Evolutionary conservation across 2,888 invertebrate species (phyloP), one percentile per base, ranked within the genome.

Genomic region (Xylota segnis): DNA sequence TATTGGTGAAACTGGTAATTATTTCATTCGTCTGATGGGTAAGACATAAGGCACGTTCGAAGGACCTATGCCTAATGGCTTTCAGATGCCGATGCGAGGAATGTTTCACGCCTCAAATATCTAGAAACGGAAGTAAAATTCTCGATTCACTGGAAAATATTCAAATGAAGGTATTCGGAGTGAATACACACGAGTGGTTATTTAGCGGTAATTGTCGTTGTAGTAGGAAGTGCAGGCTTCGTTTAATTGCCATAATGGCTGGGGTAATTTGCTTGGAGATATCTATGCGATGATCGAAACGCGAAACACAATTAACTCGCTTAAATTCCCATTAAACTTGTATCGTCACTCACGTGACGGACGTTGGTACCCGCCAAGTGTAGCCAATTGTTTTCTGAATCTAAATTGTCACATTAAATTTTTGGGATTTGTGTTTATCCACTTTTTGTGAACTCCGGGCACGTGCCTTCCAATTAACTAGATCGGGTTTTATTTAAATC

Each of bases 201-300:
- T 23, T 59, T 40, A 23, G 37, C 14, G 12, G 50, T 23, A 23
- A 23, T 9, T 12, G 32, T 34, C 9, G 5, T 18, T 23, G 14
- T 50, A n/a, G 16, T 47, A 37, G 72, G 40, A 50, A 72, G 47
- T 61, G 14, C 34, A 50, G 27, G 37, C 52, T 61, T 32, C 4
- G 40, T 52, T 54, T 76, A 76, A 76, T 68, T 68, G 18, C 52
- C 32, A 68, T 66, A 76, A 58, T 66, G n/a, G 68, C 34, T n/a
- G 23, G 34, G 18, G 14, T 56, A 68, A 54, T 68, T 68, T 68
- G 43, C 68, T 76, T 27, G 9, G 6, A 23, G 45, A 66, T 66
- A 50, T 50, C 59, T 52, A 14, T 43, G 16, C 18, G 61, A 61
- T 70, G 52, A 77, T 70, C 61, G 45, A 34, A 43, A 6, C 50